Conservation (phyloP, 2,888 invertebrate species). For the Hyposoter didymator region DNA sequence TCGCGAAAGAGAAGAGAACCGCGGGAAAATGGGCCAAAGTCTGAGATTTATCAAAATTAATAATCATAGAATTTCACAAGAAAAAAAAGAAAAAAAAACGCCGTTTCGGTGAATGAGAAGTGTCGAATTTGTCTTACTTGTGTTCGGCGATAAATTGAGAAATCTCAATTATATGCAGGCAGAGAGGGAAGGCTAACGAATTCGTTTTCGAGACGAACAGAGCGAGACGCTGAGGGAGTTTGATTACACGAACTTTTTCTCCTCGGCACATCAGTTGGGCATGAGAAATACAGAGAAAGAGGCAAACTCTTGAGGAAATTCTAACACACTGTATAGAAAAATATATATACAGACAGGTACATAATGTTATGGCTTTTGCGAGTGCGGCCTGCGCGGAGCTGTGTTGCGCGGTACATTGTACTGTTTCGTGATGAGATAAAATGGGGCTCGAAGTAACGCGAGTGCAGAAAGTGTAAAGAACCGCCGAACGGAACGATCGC, state of each 20-base stretch:
- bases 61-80: neutral
- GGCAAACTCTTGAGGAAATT: slow-evolving; percentile 67
- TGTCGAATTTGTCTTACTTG: neutral
- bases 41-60: slow-evolving; percentile 8
- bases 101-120: neutral
- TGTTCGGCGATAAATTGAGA: neutral
- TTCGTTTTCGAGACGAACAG: slow-evolving; percentile 65
- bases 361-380: slow-evolving; percentile 36
- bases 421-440: slow-evolving; percentile 43
- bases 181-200: slow-evolving; percentile 26
- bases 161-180: neutral
- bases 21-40: neutral
- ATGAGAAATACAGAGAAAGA: slow-evolving; percentile 61
- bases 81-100: too few relatives aligned
- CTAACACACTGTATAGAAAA: slow-evolving; percentile 35
- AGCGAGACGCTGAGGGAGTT: slow-evolving; percentile 66
- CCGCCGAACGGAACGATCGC: slow-evolving; percentile 77
- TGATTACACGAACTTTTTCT: slow-evolving; percentile 64
- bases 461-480: slow-evolving; percentile 79
- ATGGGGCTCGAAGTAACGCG: slow-evolving; percentile 53
- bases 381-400: slow-evolving; percentile 27
- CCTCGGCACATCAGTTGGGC: slow-evolving; percentile 45
- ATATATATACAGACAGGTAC: slow-evolving; percentile 11
- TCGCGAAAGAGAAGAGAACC: neutral
- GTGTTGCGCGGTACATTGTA: slow-evolving; percentile 27